A percentile compares a stretch with the other conserved stretches of the same genome.
These are phyloP conservation scores for Rhagophthalmus giganteus DNA, from an alignment of 2,888 invertebrate genomes.

Conservation along the genomic window DNA sequence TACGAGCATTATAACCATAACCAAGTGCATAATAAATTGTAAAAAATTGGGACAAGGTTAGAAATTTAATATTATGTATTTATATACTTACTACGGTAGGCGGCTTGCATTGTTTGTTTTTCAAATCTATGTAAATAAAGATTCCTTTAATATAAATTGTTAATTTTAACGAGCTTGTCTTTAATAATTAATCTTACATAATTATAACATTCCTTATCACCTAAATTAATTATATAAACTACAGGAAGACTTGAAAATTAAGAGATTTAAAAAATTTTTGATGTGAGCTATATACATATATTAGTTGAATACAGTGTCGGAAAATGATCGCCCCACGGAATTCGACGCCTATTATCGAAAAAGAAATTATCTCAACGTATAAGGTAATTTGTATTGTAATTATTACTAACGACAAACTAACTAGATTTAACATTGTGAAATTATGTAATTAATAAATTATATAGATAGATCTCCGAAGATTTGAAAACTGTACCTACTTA, in stretches of 20 bases:
- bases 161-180: too few species aligned
- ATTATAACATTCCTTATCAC: too few species aligned
- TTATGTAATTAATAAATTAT: too few species aligned
- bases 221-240: too few species aligned
- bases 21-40: constrained; percentile 3
- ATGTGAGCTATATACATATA: not conserved
- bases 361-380: constrained; percentile 68
- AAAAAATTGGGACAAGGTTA: constrained; percentile 25
- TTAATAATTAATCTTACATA: too few species aligned
- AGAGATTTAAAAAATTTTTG: too few species aligned
- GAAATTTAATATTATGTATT: constrained; percentile 18
- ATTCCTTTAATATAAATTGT: too few species aligned
- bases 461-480: too few species aligned
- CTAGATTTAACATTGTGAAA: too few species aligned
- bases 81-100: too few species aligned
- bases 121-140: constrained; percentile 18
- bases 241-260: too few species aligned
- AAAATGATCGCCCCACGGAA: constrained; percentile 63
- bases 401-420: not conserved
- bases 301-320: not conserved
- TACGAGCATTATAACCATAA: constrained; percentile 5
- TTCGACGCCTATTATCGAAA: constrained; percentile 68
- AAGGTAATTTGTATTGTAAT: constrained; percentile 61
- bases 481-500: too few species aligned
- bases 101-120: constrained; percentile 23